Evolutionary conservation across 2,113 vertebrate species (phyloP), one percentile per base, ranked within the genome.

Genomic region (Otolemur garnettii): DNA sequence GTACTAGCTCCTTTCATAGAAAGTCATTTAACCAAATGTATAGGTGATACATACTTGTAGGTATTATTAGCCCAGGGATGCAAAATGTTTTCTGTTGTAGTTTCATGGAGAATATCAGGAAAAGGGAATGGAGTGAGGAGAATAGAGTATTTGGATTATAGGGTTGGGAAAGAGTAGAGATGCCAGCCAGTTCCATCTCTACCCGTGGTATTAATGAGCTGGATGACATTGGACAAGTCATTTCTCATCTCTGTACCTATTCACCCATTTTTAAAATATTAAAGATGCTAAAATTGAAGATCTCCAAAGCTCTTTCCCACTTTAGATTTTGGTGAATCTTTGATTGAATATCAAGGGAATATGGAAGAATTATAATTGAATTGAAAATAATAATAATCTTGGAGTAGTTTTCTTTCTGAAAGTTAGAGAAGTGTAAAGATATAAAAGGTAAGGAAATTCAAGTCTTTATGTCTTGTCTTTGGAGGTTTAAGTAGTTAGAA

Each of bases 1-100:
- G 17, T 77, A 93, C 71, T 89, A 30, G 28, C 66, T 87, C 7
- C 45, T 90, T 96, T 86, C 91, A 79, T 53, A 55, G 33, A 42
- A 28, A 42, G n/a, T 68, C 53, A 69, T 93, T 90, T 78, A 87
- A 66, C 33, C 30, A 78, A 81, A 71, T 50, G 10, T 12, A 62
- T 87, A 60, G 18, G 3, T 74, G 53, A 90, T 77, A 60, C 12
- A 68, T 72, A 50, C 45, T 50, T 50, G 45, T 50, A 60, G 53
- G 18, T 66, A 24, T 84, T 84, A 38, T 10, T 81, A 13, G 24
- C 53, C 90, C 4, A 59, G 60, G 17, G 33, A 87, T 90, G 71
- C 75, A 83, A 53, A 60, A 17, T 90, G 8, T 66, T 82, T 94
- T 85, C 28, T 81, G 8, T 82, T 96, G 72, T 50, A 77, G 64